Base-by-base conservation (phyloP, 2,113 vertebrate genomes). In the Halichoerus grypus region DNA sequence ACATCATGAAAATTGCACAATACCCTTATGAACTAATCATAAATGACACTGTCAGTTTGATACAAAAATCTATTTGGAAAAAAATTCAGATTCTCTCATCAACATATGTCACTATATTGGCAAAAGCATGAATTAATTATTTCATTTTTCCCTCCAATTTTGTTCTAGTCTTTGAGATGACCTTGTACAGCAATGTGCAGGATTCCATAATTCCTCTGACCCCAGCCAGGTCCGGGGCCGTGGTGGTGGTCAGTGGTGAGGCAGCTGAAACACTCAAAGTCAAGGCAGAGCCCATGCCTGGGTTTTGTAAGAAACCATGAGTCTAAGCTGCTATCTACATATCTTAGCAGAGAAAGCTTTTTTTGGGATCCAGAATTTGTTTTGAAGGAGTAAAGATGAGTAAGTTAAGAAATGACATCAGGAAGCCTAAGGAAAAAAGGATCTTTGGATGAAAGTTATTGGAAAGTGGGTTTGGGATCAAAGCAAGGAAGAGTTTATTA, bases 231-330 rank as follows among this genome's bases (percentile, higher is more conserved):
- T 98, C 98, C 86, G 57, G 0, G 0, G 24, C 46, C 80, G 95
- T 97, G 98, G 97, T 98, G 95, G 53, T 94, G 57, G 91, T 98
- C 67, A 98, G 95, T 8, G 96, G 95, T 93, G 98, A 79, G 49
- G 97, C 97, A 26, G 97, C 95, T 98, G 97, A 97, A 46, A 84
- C 36, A 82, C 96, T 98, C 79, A 97, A 87, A 98, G 97, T 98
- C 95, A 98, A 2, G 18, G 46, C 63, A 81, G 72, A 94, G 21
- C 59, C 14, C 26, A 7, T 28, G 22, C 42, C 14, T 77, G 49
- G 26, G 1, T 69, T 93, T 87, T 7, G 8, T 18, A 28, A n/a
- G 39, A 85, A 93, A 19, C 57, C 42, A 22, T 9, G 26, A 74
- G 8, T 85, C 69, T 81, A 33, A 89, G 49, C 36, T 79, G 3